A percentile compares a stretch with the other conserved stretches of the same genome.
Evolutionary conservation across 2,888 invertebrate genomes (phyloP).

Genomic region (Acanthosoma haemorrhoidale): DNA sequence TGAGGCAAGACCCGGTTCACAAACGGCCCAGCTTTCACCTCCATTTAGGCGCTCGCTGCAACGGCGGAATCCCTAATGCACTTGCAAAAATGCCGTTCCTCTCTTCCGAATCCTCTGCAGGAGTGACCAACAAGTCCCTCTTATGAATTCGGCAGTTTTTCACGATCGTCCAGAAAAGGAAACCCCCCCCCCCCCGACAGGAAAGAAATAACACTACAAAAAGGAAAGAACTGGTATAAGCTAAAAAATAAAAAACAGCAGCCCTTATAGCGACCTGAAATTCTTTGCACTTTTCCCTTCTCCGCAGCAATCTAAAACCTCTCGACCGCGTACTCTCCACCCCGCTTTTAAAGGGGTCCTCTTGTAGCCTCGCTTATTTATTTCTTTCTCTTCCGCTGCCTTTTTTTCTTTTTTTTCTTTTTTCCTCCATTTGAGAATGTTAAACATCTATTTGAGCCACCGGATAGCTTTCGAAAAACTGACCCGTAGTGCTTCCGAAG

Average conservation of each 20-base stretch:
- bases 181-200: too few relatives aligned
- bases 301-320: not conserved
- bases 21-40: not conserved
- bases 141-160: conserved; percentile 3
- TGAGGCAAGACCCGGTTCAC: too few relatives aligned
- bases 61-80: not conserved
- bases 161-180: not conserved
- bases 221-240: not conserved
- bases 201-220: too few relatives aligned
- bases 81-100: not conserved
- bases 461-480: not conserved
- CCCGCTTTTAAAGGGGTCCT: not conserved
- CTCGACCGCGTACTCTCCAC: not conserved
- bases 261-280: not conserved
- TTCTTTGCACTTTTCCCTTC: conserved; percentile 14
- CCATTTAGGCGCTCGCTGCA: not conserved
- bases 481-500: not conserved
- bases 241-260: not conserved
- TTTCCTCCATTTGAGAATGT: not conserved
- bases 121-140: not conserved
- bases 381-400: not conserved
- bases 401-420: not conserved
- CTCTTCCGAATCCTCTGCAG: not conserved
- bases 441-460: not conserved
- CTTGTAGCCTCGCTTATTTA: not conserved